These are phyloP conservation scores for Grammomys surdaster DNA, from an alignment of 2,113 vertebrate genomes.

Conservation along the genomic window DNA sequence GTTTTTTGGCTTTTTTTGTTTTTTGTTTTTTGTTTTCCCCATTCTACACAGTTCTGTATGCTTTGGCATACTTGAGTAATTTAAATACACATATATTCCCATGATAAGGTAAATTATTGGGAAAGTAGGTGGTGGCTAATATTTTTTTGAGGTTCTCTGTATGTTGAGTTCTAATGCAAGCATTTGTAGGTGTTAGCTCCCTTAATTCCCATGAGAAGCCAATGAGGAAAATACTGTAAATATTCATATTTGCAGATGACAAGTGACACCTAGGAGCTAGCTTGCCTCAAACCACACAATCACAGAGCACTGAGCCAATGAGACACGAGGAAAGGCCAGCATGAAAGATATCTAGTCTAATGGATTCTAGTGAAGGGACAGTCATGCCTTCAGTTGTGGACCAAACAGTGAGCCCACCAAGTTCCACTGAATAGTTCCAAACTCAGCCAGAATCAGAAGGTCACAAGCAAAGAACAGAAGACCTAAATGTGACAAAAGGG, in stretches of 20 bases:
- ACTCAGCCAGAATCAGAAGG: background rate
- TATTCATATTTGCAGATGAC: slow-evolving; percentile 22
- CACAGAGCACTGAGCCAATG: background rate
- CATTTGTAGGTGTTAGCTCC: slow-evolving; percentile 4
- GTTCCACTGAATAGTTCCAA: background rate
- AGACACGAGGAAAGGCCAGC: slow-evolving; percentile 27
- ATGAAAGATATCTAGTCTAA: slow-evolving; percentile 34
- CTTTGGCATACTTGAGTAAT: slow-evolving; percentile 24
- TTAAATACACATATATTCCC: slow-evolving; percentile 64
- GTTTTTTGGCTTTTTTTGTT: background rate
- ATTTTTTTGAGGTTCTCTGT: slow-evolving; percentile 41
- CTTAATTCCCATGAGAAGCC: slow-evolving; percentile 19
- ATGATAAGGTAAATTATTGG: slow-evolving; percentile 25
- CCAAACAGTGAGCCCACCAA: too few relatives aligned
- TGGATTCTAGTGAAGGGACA: background rate
- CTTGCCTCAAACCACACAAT: slow-evolving; percentile 5
- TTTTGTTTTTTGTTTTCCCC: background rate
- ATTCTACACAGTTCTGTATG: slow-evolving; percentile 26
- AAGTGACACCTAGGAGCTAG: slow-evolving; percentile 10
- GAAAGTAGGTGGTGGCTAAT: slow-evolving; percentile 16
- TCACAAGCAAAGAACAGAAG: background rate
- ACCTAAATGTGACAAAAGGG: too few relatives aligned
- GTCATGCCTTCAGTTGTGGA: background rate
- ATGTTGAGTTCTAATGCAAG: background rate
- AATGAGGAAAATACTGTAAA: background rate